These are phyloP conservation scores for Synergus japonicus DNA, from an alignment of 2,888 invertebrate genomes.

Conservation along the genomic window DNA sequence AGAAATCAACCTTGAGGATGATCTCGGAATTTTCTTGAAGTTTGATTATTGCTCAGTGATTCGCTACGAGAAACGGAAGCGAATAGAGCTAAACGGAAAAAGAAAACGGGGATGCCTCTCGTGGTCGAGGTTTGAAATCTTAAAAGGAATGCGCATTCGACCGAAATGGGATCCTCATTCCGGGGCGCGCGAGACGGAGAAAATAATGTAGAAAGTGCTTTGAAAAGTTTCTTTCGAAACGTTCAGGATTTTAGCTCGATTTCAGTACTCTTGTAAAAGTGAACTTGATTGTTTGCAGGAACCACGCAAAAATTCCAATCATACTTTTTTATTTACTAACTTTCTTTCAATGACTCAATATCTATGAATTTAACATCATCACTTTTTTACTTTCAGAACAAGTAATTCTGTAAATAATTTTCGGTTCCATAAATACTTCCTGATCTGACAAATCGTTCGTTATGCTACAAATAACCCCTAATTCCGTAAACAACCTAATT, in stretches of 20 bases:
- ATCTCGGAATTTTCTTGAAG: slow-evolving; percentile 12
- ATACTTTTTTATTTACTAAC: background rate
- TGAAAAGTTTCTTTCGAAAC: slow-evolving; percentile 60
- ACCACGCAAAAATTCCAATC: background rate
- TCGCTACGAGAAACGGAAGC: slow-evolving; percentile 61
- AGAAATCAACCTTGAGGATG: slow-evolving; percentile 16
- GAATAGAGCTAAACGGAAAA: slow-evolving; percentile 61
- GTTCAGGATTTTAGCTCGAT: slow-evolving; percentile 35
- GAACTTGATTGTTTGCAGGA: background rate
- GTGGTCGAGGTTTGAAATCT: slow-evolving; percentile 66
- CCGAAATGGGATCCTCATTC: slow-evolving; percentile 65
- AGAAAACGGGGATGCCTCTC: slow-evolving; percentile 64
- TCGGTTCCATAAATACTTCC: background rate
- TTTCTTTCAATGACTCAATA: background rate
- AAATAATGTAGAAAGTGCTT: slow-evolving; percentile 67
- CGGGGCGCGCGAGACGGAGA: slow-evolving; percentile 47
- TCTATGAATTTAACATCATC: background rate
- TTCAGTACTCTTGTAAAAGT: background rate
- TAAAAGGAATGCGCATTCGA: slow-evolving; percentile 76
- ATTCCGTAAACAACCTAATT: background rate
- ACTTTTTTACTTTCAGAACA: background rate
- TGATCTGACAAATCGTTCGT: background rate
- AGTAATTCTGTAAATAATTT: background rate
- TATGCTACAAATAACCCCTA: background rate
- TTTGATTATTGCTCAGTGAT: slow-evolving; percentile 46